Conservation (phyloP, 2,113 vertebrate species). For the Pachycephala philippinensis region DNA sequence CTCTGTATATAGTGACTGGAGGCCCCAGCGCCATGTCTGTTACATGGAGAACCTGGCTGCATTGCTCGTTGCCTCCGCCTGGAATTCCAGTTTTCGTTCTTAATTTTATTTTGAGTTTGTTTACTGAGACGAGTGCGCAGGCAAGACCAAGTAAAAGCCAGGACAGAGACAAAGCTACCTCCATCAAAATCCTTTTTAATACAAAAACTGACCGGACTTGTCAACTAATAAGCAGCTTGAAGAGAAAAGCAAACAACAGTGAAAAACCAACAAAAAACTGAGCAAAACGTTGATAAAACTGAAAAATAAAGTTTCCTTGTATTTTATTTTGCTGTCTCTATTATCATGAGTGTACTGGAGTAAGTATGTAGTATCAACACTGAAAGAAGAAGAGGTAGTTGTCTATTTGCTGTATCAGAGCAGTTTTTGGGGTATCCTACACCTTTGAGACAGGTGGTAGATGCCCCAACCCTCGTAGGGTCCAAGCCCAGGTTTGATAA, state of each 20-base stretch:
- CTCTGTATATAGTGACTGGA: constrained; percentile 72
- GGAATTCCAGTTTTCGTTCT: constrained; percentile 67
- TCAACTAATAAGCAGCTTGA: constrained; percentile 69
- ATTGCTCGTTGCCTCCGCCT: constrained; percentile 67
- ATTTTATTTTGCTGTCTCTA: constrained; percentile 62
- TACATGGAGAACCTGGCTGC: constrained; percentile 72
- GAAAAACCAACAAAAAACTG: not conserved
- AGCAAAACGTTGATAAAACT: constrained; percentile 73
- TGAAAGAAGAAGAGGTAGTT: not conserved
- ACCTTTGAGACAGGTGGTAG: not conserved
- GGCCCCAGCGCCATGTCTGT: constrained; percentile 73
- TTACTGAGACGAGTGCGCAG: constrained; percentile 62
- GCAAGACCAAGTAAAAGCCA: constrained; percentile 74
- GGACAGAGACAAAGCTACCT: constrained; percentile 84
- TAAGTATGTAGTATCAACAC: not conserved
- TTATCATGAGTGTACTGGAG: not conserved
- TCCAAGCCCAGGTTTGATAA: not conserved
- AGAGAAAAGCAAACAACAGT: not conserved
- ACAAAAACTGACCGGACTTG: constrained; percentile 81
- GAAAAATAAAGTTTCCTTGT: constrained; percentile 82
- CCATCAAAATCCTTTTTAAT: constrained; percentile 85
- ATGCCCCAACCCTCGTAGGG: accelerated
- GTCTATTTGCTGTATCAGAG: not conserved
- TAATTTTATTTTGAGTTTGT: constrained; percentile 79
- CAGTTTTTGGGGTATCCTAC: accelerated